Percentiles rank a stretch among this genome's conserved stretches.
These are phyloP conservation scores for Columba janthina DNA, from an alignment of 2,113 vertebrate genomes.

Conservation along the genomic window DNA sequence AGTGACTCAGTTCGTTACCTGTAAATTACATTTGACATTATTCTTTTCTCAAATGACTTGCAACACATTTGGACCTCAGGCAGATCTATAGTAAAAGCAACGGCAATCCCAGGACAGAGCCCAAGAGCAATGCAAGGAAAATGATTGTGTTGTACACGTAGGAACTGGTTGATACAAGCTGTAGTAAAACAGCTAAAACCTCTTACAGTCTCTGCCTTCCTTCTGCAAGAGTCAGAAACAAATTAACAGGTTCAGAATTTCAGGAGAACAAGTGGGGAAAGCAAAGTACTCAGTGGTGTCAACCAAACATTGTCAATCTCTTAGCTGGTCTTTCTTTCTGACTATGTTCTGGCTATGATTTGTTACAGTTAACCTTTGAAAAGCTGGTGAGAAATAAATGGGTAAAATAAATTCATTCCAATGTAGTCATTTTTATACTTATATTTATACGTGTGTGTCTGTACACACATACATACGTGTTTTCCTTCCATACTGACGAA, in stretches of 20 bases:
- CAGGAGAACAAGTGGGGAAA: not conserved
- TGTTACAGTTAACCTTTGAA: not conserved
- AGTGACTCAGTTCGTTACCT: not conserved
- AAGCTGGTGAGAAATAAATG: not conserved
- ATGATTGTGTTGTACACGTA: not conserved
- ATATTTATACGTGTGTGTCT: fast-evolving
- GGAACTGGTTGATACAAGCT: not conserved
- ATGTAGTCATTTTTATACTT: not conserved
- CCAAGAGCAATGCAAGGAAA: not conserved
- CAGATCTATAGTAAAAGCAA: not conserved
- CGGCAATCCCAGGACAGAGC: not conserved
- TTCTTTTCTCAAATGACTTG: not conserved
- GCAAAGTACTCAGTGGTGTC: not conserved
- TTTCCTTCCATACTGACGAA: not conserved
- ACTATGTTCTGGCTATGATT: not conserved
- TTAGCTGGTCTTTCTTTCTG: not conserved
- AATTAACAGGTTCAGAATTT: not conserved
- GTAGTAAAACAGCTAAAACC: not conserved
- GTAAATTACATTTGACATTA: not conserved
- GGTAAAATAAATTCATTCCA: not conserved
- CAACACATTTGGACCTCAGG: not conserved
- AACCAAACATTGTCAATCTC: not conserved
- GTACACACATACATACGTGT: too few relatives aligned
- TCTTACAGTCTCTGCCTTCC: not conserved
- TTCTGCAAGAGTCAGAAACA: not conserved